Conservation (phyloP, 2,113 vertebrate genomes). For the Mixornis gularis region DNA sequence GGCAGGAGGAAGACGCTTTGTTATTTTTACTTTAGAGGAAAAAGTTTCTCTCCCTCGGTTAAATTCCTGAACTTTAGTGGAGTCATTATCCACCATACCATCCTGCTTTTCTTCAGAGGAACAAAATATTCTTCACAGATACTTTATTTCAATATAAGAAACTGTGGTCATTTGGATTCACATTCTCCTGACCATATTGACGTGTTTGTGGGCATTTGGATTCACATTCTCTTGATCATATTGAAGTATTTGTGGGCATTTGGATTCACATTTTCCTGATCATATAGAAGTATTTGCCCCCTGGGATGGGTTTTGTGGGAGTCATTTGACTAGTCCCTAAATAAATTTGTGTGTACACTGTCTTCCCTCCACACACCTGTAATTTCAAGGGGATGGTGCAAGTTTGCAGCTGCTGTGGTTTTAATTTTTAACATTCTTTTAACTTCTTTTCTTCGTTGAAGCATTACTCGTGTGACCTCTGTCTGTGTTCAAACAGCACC, state of each 20-base stretch:
- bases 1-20: background rate
- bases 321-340: background rate
- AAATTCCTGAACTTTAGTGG: background rate
- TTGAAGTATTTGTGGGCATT: background rate
- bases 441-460: background rate
- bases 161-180: background rate
- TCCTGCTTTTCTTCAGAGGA: background rate
- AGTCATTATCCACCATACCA: background rate
- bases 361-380: background rate
- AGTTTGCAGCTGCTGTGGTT: background rate
- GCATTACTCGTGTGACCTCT: background rate
- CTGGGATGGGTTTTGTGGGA: background rate
- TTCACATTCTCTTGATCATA: background rate
- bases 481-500: background rate
- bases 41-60: background rate
- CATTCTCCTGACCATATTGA: background rate
- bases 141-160: background rate
- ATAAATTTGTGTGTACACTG: rapidly evolving
- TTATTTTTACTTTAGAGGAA: background rate
- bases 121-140: background rate
- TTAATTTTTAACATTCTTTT: background rate
- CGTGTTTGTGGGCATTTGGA: background rate
- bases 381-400: background rate
- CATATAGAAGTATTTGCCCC: background rate
- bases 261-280: background rate